These are phyloP conservation scores for Drosophila histrio DNA, from an alignment of 2,888 invertebrate species.

Conservation along the genomic window DNA sequence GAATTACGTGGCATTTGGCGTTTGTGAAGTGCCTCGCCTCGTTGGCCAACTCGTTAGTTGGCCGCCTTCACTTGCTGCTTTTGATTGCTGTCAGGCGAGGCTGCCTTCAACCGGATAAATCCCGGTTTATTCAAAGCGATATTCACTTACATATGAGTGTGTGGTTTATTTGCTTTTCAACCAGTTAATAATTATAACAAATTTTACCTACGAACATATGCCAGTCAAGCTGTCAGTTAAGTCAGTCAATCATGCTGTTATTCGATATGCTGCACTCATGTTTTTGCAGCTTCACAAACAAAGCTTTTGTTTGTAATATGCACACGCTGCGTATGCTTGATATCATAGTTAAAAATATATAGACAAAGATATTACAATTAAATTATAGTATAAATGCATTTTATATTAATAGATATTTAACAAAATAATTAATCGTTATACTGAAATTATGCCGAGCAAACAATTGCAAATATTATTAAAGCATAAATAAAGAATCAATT, in stretches of 20 bases:
- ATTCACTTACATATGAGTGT: constrained; percentile 7
- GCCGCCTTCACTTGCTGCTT: constrained; percentile 9
- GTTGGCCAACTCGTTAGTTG: constrained; percentile 15
- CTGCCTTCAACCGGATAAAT: background rate
- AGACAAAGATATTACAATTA: background rate
- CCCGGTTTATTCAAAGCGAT: constrained; percentile 6
- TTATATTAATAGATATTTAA: background rate
- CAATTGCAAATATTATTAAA: background rate
- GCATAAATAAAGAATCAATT: background rate
- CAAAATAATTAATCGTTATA: background rate
- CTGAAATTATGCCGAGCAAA: background rate
- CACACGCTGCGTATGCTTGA: constrained; percentile 14
- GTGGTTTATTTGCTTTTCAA: background rate
- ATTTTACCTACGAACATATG: constrained; percentile 13
- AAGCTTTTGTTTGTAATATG: background rate
- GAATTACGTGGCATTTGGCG: constrained; percentile 39
- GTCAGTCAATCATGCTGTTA: constrained; percentile 19
- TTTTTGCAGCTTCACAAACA: background rate
- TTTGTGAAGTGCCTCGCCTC: constrained; percentile 42
- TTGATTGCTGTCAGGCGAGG: constrained; percentile 41
- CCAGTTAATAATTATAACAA: constrained; percentile 35
- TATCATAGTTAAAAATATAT: background rate
- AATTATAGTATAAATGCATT: background rate
- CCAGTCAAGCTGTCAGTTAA: constrained; percentile 11
- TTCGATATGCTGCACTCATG: constrained; percentile 21